Percentiles rank a stretch among this genome's conserved stretches.
Conservation (phyloP, 2,888 invertebrate species). For the Leptopilina syphax region DNA sequence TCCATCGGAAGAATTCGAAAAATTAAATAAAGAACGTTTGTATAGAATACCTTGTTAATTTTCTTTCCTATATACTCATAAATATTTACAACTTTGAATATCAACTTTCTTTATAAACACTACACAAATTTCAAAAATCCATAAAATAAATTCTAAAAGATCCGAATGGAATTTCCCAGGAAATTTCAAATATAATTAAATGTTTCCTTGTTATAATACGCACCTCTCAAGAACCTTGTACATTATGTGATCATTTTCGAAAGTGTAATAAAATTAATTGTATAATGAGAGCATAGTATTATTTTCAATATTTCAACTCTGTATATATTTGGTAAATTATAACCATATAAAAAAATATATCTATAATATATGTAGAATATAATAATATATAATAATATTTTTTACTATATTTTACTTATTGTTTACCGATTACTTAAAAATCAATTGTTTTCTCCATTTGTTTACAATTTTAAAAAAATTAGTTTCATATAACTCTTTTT, state of each 20-base stretch:
- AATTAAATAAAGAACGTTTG: neutral
- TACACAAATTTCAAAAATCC: neutral
- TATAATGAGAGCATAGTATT: neutral
- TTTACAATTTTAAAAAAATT: too few species aligned
- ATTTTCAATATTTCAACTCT: neutral
- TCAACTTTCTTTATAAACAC: neutral
- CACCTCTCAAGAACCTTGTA: neutral
- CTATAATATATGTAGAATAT: too few species aligned
- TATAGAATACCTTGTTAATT: neutral
- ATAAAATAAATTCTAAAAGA: constrained; percentile 1
- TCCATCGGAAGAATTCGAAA: neutral
- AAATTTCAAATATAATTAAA: constrained; percentile 10
- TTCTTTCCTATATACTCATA: neutral
- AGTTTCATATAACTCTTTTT: too few species aligned
- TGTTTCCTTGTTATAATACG: neutral
- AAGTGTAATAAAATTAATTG: neutral
- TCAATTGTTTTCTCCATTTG: too few species aligned
- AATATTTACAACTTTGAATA: constrained; percentile 2
- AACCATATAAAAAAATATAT: too few species aligned
- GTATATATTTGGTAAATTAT: too few species aligned
- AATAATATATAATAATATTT: too few species aligned
- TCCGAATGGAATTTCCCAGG: neutral
- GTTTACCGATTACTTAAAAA: too few species aligned
- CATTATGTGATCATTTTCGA: constrained; percentile 17
- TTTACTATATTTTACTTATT: too few species aligned